Evolutionary conservation across 2,888 invertebrate genomes (phyloP), one percentile per base, ranked within the genome.

Genomic region (Actias luna): DNA sequence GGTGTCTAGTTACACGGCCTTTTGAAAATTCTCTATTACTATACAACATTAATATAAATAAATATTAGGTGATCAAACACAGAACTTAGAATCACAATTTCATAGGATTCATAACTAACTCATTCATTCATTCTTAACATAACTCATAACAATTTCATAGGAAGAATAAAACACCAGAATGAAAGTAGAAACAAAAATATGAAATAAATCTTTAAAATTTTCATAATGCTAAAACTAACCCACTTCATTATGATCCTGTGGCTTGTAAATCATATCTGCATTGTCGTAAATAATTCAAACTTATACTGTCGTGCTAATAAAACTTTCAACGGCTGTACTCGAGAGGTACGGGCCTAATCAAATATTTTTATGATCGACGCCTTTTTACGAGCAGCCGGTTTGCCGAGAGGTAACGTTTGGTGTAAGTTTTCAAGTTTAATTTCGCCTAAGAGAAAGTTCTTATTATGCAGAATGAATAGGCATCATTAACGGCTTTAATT

Each of bases 281-380:
- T 73, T 67, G 67, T 63, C 66, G 72, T 80, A 71, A 77, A 80
- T 80, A 77, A 79, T 79, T 69, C 75, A 75, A 58, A 50, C 63
- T 65, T 69, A 66, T 67, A 64, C 66, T 71, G 71, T 71, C 68
- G 71, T 39, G 68, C 84, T 87, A 78, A 89, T 92, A 88, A 91
- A 91, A 87, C 80, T 89, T 90, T 85, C 85, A 90, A 77, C 76
- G n/a, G 81, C 79, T 73, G 86, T 81, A 88, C 88, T 88, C 8
- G 82, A 76, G 80, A 79, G 80, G 76, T 79, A 80, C 74, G 80
- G 71, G 82, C 79, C 87, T 92, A 90, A 92, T 92, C 92, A 92
- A 92, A 91, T 90, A 92, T 91, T 92, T 92, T 92, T 92, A 92
- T 91, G 92, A 90, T 90, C 89, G 85, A 88, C 89, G 85, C 82